Evolutionary conservation across 1,140 invertebrate species (phyloP), one percentile per base, ranked within the genome.

Genomic region (Zophobas atratus): DNA sequence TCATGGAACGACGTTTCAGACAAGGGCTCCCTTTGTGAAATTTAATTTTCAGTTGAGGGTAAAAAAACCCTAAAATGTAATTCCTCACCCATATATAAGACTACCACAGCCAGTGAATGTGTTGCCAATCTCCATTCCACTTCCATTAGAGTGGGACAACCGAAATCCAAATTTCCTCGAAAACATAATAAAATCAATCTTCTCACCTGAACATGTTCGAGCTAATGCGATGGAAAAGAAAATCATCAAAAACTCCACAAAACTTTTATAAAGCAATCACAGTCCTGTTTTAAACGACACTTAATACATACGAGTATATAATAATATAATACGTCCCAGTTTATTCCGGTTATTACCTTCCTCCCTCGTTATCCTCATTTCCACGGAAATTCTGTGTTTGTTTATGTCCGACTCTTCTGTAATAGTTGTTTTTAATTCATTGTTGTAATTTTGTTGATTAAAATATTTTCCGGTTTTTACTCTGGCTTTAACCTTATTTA

Each of bases 21-120:
- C 60, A 60, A 67, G 60, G 60, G 60, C 38, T 41, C 60, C 60
- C 60, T 67, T 67, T 67, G 38, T 67, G 60, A 67, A 67, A 67
- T 67, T 67, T 67, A 67, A 67, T 67, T 67, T 67, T 67, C 39
- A 41, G 60, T 67, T 67, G 38, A 67, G 60, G 60, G 39, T 55
- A 20, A 67, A 43, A 67, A 67, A 60, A 60, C 56, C 56, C 56
- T 60, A 60, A 60, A 60, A 60, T 60, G 56, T 60, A 60, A 60
- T 60, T 60, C 56, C 36, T 60, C 35, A 60, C 60, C 60, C 38
- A 67, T 67, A 67, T 67, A 67, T 43, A 67, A 67, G 20, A 67
- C 60, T 32, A 67, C 60, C 38, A 43, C 60, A 43, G 38, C 20
- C 35, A 67, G 60, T 67, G 57, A 57, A 57, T 57, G 56, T 60